Conservation (phyloP, 2,797 vertebrate genomes). For the Dendrocincla fuliginosa region DNA sequence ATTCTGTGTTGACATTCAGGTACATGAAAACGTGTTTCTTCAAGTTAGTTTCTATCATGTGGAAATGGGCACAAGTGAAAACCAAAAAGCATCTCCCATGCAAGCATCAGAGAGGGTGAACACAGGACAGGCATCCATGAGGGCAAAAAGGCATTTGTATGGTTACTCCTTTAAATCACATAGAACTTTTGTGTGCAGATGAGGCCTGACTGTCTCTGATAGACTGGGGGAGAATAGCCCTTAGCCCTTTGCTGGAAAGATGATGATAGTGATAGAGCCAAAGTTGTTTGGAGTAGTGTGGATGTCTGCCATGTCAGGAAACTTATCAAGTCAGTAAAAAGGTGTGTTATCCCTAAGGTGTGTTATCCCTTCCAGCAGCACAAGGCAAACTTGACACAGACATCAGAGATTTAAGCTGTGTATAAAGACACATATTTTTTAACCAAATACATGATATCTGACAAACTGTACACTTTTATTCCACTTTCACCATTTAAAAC, state of each 20-base stretch:
- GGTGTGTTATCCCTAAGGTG: background rate
- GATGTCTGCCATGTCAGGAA: background rate
- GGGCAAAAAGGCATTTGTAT: background rate
- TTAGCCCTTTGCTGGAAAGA: background rate
- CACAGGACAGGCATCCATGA: background rate
- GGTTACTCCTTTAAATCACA: background rate
- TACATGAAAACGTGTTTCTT: background rate
- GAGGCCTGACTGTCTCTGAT: background rate
- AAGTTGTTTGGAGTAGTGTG: background rate
- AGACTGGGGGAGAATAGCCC: background rate
- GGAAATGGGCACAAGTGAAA: background rate
- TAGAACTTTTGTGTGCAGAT: background rate
- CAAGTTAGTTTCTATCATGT: background rate
- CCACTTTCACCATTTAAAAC: background rate
- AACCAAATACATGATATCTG: background rate
- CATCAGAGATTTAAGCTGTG: background rate
- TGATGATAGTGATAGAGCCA: fast-evolving
- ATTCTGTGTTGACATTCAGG: background rate
- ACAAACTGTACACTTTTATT: background rate
- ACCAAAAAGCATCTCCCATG: background rate
- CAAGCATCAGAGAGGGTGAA: background rate
- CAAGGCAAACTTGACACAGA: background rate
- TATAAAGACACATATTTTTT: background rate
- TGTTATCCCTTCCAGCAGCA: background rate
- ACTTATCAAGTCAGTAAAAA: background rate